Evolutionary conservation across 1,140 invertebrate genomes (phyloP).

Genomic region (Berghia stephanieae): DNA sequence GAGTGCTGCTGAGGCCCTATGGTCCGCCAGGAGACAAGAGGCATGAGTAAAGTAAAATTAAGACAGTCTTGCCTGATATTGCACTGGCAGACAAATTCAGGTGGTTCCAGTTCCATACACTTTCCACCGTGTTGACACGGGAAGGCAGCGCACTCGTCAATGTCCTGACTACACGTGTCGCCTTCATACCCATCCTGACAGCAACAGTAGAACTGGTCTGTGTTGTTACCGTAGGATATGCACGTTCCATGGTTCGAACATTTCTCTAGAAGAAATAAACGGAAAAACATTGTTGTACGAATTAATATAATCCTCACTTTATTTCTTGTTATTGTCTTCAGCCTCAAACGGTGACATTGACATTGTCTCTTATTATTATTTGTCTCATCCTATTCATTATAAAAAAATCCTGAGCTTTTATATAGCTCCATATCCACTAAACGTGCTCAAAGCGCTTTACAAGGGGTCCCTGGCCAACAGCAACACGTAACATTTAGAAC

Average conservation of each 20-base stretch:
- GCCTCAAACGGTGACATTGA: neutral
- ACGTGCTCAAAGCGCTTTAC: no score
- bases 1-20: no score
- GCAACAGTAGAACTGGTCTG: constrained; percentile 36
- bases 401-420: no score
- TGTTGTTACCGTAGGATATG: constrained; percentile 22
- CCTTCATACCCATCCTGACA: constrained; percentile 35
- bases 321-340: neutral
- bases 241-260: constrained; percentile 28
- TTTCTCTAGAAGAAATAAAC: neutral
- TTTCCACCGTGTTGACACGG: constrained; percentile 36
- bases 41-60: no score
- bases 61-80: constrained; percentile 28
- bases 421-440: no score
- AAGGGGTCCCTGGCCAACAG: no score
- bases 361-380: no score
- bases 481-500: no score
- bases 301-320: neutral
- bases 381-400: no score
- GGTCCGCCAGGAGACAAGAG: no score
- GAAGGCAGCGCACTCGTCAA: constrained; percentile 28
- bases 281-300: neutral
- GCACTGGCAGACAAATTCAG: constrained; percentile 30
- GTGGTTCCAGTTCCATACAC: constrained; percentile 22
- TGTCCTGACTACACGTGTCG: constrained; percentile 28